Conservation (phyloP, 2,888 invertebrate genomes). For the Athripsodes cinereus region DNA sequence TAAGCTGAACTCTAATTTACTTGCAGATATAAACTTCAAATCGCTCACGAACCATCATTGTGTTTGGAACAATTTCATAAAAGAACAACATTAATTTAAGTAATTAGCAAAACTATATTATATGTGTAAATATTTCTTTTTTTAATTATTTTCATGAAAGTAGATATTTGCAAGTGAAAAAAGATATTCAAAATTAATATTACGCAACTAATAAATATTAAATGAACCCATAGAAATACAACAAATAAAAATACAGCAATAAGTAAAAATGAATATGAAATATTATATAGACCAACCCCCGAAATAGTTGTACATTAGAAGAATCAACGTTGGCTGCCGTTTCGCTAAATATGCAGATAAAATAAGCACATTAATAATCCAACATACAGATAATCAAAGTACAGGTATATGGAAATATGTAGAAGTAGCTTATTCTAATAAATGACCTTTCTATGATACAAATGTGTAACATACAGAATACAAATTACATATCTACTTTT, state of each 20-base stretch:
- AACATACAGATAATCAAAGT: neutral
- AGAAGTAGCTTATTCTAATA: too few species aligned
- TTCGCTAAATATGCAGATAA: slow-evolving; percentile 21
- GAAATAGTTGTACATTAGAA: slow-evolving; percentile 15
- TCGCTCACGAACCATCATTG: too few species aligned
- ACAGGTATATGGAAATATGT: too few species aligned
- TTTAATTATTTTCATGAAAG: too few species aligned
- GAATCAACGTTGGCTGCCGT: slow-evolving; percentile 18
- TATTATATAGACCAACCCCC: slow-evolving; percentile 22
- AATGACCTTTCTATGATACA: too few species aligned
- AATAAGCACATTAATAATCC: slow-evolving; percentile 29
- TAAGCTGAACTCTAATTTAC: neutral
- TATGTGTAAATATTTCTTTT: too few species aligned
- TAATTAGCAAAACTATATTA: too few species aligned
- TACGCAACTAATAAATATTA: too few species aligned
- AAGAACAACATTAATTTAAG: too few species aligned
- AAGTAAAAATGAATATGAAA: slow-evolving; percentile 3
- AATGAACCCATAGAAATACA: neutral
- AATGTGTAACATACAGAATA: too few species aligned
- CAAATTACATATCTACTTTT: too few species aligned
- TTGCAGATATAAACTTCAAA: neutral
- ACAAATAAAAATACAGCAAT: slow-evolving; percentile 3
- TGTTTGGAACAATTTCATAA: too few species aligned
- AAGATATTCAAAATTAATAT: neutral
- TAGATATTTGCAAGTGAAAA: neutral